Evolutionary conservation across 2,888 invertebrate species (phyloP).

Genomic region (Kuschelorhynchus macadamiae): DNA sequence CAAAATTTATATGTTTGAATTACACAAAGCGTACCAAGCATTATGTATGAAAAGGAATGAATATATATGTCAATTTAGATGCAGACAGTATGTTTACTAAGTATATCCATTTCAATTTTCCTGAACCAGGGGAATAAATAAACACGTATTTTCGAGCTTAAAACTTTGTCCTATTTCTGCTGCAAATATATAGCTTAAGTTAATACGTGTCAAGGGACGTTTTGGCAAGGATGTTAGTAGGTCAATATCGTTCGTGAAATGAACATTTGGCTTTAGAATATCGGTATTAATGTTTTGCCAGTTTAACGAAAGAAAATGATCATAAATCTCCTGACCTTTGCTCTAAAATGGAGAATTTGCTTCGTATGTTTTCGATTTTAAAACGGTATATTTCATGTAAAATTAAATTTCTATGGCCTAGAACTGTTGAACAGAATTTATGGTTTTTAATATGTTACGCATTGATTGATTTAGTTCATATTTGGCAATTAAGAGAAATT

Average conservation of each 20-base stretch:
- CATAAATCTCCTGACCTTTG: conserved; percentile 1
- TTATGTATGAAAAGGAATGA: too few relatives aligned
- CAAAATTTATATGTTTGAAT: too few relatives aligned
- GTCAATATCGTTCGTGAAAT: background rate
- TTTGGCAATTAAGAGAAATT: too few relatives aligned
- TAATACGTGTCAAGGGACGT: background rate
- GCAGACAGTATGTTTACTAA: too few relatives aligned
- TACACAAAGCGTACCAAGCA: too few relatives aligned
- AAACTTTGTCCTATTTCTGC: background rate
- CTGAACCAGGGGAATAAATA: too few relatives aligned
- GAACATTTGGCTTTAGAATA: background rate
- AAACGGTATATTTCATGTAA: background rate
- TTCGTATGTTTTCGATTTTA: background rate
- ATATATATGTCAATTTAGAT: too few relatives aligned
- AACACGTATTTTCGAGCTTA: conserved; percentile 3
- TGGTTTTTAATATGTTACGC: too few relatives aligned
- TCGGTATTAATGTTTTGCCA: background rate
- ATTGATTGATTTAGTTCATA: too few relatives aligned
- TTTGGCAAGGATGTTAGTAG: conserved; percentile 2
- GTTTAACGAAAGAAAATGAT: background rate
- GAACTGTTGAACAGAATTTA: too few relatives aligned
- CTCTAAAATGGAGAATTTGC: background rate
- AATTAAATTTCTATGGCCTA: background rate
- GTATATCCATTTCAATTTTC: too few relatives aligned
- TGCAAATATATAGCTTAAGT: background rate